A percentile compares a stretch with the other conserved stretches of the same genome.
These are phyloP conservation scores for Pseudochaenichthys georgianus DNA, from an alignment of 2,797 vertebrate genomes.

Conservation along the genomic window DNA sequence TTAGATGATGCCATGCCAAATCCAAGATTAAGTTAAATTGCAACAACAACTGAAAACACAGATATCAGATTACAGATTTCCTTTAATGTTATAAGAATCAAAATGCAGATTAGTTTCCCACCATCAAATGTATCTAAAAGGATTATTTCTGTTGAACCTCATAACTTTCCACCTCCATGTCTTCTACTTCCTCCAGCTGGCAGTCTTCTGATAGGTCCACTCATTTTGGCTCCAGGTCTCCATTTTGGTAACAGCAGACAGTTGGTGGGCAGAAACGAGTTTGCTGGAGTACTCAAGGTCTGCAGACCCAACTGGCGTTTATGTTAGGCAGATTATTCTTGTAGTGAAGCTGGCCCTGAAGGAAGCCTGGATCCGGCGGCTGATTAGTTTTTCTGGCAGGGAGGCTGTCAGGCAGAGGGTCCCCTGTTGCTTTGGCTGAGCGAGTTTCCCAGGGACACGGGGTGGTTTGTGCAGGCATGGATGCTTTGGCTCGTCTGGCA, in stretches of 20 bases:
- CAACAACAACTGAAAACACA: not conserved
- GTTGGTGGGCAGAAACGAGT: slow-evolving; percentile 43
- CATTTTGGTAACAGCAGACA: slow-evolving; percentile 43
- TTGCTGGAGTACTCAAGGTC: slow-evolving; percentile 38
- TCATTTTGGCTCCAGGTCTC: slow-evolving; percentile 51
- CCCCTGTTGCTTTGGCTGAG: slow-evolving; percentile 45
- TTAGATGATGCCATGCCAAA: slow-evolving; percentile 1
- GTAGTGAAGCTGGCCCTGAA: slow-evolving; percentile 45
- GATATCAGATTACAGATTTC: not conserved
- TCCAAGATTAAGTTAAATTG: slow-evolving; percentile 6
- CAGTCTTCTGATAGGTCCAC: slow-evolving; percentile 35
- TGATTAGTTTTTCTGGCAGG: slow-evolving; percentile 56
- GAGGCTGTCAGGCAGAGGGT: slow-evolving; percentile 42
- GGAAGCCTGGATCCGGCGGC: slow-evolving; percentile 37
- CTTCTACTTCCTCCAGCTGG: slow-evolving; percentile 53
- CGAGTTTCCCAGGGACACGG: slow-evolving; percentile 26
- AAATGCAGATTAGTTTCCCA: slow-evolving; percentile 21
- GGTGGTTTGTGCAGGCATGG: slow-evolving; percentile 13
- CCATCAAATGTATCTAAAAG: slow-evolving; percentile 20
- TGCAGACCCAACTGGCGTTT: slow-evolving; percentile 33
- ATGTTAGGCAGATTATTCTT: slow-evolving; percentile 41
- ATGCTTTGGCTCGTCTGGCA: slow-evolving; percentile 32
- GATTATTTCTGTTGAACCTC: slow-evolving; percentile 27
- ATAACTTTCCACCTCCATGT: slow-evolving; percentile 20
- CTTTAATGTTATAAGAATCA: not conserved